These are phyloP conservation scores for Spinibarbus caldwelli DNA, from an alignment of 2,797 vertebrate genomes.

Conservation along the genomic window DNA sequence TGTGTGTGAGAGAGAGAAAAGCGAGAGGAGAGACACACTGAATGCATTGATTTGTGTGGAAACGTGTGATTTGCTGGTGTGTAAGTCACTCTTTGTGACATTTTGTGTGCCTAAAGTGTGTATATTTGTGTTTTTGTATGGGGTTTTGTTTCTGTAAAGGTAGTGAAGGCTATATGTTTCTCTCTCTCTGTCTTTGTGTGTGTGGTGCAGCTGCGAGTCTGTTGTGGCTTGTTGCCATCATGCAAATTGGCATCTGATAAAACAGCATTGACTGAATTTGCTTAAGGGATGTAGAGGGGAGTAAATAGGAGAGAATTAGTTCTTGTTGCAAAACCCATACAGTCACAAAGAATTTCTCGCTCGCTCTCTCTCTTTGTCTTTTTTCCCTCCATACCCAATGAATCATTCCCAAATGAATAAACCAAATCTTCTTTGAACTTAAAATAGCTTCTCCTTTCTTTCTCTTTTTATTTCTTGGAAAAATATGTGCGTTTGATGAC, in stretches of 20 bases:
- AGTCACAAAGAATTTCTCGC: slow-evolving; percentile 68
- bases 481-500: background rate
- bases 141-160: background rate
- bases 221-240: slow-evolving; percentile 82
- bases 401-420: background rate
- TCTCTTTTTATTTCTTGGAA: background rate
- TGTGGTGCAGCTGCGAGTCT: slow-evolving; percentile 69
- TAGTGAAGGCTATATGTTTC: background rate
- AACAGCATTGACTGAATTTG: slow-evolving; percentile 75
- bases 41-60: slow-evolving; percentile 50
- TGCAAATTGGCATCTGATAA: slow-evolving; percentile 81
- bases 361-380: slow-evolving; percentile 50
- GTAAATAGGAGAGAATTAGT: slow-evolving; percentile 76
- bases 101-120: background rate
- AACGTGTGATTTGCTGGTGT: slow-evolving; percentile 57
- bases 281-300: slow-evolving; percentile 66
- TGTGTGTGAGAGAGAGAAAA: slow-evolving; percentile 20
- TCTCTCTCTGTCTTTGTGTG: background rate
- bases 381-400: slow-evolving; percentile 20
- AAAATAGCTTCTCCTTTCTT: background rate
- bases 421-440: background rate
- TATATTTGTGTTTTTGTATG: background rate
- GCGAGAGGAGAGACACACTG: background rate
- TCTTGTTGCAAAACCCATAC: slow-evolving; percentile 73
- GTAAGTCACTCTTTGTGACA: slow-evolving; percentile 2